Percentiles rank a stretch among this genome's conserved stretches.
Evolutionary conservation across 1,140 invertebrate species (phyloP).

Genomic region (Drosophila pallidifrons): DNA sequence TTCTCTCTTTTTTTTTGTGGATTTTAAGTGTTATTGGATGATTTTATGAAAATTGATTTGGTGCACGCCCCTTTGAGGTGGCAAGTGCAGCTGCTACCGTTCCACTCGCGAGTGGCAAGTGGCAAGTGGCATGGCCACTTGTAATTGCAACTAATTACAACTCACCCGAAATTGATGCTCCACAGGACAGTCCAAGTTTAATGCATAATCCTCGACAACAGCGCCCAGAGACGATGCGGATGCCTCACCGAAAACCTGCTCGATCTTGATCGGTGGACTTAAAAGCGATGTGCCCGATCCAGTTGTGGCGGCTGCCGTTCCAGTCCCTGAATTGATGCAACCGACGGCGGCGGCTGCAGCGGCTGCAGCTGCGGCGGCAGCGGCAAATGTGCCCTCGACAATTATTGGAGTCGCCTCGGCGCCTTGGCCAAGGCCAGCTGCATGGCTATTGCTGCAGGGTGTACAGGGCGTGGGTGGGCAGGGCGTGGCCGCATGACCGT

Average conservation of each 20-base stretch:
- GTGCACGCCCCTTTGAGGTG: slow-evolving; percentile 64
- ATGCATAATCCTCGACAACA: slow-evolving; percentile 74
- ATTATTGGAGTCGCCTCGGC: slow-evolving; percentile 68
- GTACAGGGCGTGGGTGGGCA: slow-evolving; percentile 57
- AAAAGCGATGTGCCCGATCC: slow-evolving; percentile 42
- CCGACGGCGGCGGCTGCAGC: slow-evolving; percentile 52
- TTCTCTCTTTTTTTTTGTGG: slow-evolving; percentile 20
- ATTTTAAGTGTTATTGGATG: slow-evolving; percentile 80
- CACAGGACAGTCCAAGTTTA: slow-evolving; percentile 70
- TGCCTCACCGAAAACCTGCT: slow-evolving; percentile 76
- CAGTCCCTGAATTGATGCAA: slow-evolving; percentile 33
- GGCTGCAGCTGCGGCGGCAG: slow-evolving; percentile 59
- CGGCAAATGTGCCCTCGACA: slow-evolving; percentile 69
- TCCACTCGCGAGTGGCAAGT: slow-evolving; percentile 11
- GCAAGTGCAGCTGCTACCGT: slow-evolving; percentile 63
- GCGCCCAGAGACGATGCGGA: slow-evolving; percentile 47
- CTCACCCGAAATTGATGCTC: slow-evolving; percentile 79
- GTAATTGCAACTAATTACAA: slow-evolving; percentile 32
- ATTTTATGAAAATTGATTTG: slow-evolving; percentile 80
- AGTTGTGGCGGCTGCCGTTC: neutral
- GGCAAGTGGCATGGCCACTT: slow-evolving; percentile 20
- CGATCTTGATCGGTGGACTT: slow-evolving; percentile 81
- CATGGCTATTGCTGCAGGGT: slow-evolving; percentile 52
- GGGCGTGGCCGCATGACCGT: slow-evolving; percentile 71
- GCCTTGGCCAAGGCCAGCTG: slow-evolving; percentile 49